Evolutionary conservation across 2,797 vertebrate species (phyloP).

Genomic region (Chromobotia macracanthus): DNA sequence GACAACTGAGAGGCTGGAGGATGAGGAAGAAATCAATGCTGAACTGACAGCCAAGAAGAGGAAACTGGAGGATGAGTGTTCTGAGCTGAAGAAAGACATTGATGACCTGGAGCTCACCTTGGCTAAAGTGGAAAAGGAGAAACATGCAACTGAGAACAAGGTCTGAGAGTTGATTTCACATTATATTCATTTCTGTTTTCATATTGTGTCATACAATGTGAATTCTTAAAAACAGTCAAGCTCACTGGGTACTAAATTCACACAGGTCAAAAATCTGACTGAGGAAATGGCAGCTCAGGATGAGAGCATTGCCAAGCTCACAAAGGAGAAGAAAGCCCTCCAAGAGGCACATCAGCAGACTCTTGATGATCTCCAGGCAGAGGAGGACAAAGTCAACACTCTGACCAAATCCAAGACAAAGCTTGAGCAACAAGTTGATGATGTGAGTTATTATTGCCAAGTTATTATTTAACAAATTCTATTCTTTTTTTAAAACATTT

Average conservation of each 20-base stretch:
- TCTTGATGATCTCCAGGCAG: constrained; percentile 12
- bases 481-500: neutral
- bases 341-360: constrained; percentile 15
- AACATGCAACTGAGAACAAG: constrained; percentile 90
- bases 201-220: too few relatives aligned
- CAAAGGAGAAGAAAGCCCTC: constrained; percentile 62
- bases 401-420: constrained; percentile 85
- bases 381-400: constrained; percentile 70
- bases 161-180: constrained; percentile 63
- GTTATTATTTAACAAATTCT: neutral
- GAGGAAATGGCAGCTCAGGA: constrained; percentile 75
- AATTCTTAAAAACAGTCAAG: neutral
- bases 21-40: constrained; percentile 83
- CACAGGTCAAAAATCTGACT: constrained; percentile 74
- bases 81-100: constrained; percentile 88
- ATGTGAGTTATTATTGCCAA: constrained; percentile 73
- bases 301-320: constrained; percentile 73
- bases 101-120: constrained; percentile 87
- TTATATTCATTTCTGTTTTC: neutral
- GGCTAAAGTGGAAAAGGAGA: constrained; percentile 89
- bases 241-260: neutral
- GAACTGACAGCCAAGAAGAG: constrained; percentile 85
- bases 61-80: constrained; percentile 87
- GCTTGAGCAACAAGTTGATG: constrained; percentile 87
- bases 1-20: constrained; percentile 83